These are phyloP conservation scores for Discoglossus pictus DNA, from an alignment of 2,797 vertebrate species.

Conservation along the genomic window DNA sequence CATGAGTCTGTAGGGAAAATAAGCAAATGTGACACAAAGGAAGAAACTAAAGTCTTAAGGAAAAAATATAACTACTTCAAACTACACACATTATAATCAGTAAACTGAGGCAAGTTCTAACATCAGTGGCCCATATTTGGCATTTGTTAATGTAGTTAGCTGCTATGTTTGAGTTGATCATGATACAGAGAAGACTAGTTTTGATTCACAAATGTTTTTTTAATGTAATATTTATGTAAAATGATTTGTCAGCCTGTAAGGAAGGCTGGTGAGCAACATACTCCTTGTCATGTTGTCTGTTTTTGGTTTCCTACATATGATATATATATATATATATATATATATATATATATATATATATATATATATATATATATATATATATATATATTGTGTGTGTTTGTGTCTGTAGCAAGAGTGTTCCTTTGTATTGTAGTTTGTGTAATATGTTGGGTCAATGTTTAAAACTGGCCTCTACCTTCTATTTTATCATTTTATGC, in stretches of 20 bases:
- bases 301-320: too few relatives aligned
- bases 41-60: conserved; percentile 2
- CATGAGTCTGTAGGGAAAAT: conserved; percentile 33
- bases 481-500: too few relatives aligned
- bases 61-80: not conserved
- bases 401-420: too few relatives aligned
- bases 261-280: not conserved
- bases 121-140: not conserved
- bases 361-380: too few relatives aligned
- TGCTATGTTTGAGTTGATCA: conserved; percentile 4
- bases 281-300: not conserved
- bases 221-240: conserved; percentile 12
- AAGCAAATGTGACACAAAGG: conserved; percentile 19
- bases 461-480: too few relatives aligned
- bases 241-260: conserved; percentile 3
- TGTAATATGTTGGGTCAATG: too few relatives aligned
- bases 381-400: too few relatives aligned
- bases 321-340: too few relatives aligned
- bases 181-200: conserved; percentile 7
- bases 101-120: not conserved
- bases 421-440: too few relatives aligned
- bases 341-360: too few relatives aligned
- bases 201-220: conserved; percentile 3
- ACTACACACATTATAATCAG: not conserved
- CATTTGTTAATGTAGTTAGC: not conserved